A percentile compares a stretch with the other conserved stretches of the same genome.
Evolutionary conservation across 2,113 vertebrate genomes (phyloP).

Genomic region (Cisticola juncidis): DNA sequence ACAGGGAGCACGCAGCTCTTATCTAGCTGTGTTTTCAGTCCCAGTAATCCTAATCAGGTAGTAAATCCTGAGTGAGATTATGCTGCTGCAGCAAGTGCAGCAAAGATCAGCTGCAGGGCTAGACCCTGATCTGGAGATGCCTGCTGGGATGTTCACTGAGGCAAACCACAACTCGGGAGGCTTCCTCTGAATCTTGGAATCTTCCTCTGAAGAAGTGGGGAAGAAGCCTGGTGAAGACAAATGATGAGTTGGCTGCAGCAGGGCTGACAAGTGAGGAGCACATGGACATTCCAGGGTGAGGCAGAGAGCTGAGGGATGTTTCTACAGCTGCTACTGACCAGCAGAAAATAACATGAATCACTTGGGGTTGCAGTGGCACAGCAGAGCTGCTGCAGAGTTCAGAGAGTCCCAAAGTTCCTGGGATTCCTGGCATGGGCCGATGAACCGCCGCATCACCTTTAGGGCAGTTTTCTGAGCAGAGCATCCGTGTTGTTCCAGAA

Average conservation of each 20-base stretch:
- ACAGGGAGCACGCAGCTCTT: background rate
- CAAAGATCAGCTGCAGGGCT: background rate
- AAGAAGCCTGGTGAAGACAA: background rate
- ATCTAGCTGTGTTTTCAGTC: background rate
- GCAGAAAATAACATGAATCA: slow-evolving; percentile 48
- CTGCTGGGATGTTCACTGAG: background rate
- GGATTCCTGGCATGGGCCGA: background rate
- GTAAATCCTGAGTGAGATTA: slow-evolving; percentile 34
- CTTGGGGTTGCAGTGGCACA: background rate
- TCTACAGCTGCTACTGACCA: slow-evolving; percentile 68
- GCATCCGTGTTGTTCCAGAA: background rate
- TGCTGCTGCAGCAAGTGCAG: background rate
- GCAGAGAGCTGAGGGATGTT: slow-evolving; percentile 51
- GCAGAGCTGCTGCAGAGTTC: background rate
- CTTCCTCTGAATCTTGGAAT: too few species aligned
- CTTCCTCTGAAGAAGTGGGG: background rate
- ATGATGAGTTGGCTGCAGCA: background rate
- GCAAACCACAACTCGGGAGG: background rate
- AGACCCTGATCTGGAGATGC: background rate
- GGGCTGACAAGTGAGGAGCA: slow-evolving; percentile 69
- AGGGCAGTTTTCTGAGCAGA: background rate
- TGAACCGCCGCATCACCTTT: background rate
- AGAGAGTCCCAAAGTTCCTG: background rate
- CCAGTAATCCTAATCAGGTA: background rate
- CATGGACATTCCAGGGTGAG: slow-evolving; percentile 25